Conservation (phyloP, 2,113 vertebrate genomes). For the Sminthopsis crassicaudata region DNA sequence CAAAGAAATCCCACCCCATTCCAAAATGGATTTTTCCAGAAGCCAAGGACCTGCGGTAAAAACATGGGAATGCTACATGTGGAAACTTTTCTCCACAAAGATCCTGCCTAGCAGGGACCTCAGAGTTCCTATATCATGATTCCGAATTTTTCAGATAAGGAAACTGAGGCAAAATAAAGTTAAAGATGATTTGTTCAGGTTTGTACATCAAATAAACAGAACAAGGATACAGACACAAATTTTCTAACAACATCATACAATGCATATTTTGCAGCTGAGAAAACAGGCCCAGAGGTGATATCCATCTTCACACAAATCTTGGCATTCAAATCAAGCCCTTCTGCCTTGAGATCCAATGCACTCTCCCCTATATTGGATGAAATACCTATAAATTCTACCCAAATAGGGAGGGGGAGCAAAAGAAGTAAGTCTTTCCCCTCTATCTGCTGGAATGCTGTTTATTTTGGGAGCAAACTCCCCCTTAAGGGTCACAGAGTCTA, state of each 20-base stretch:
- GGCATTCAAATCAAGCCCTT: neutral
- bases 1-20: rapidly evolving
- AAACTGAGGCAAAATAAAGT: neutral
- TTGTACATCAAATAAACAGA: neutral
- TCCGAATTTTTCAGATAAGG: neutral
- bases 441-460: neutral
- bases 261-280: neutral
- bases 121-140: neutral
- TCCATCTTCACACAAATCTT: neutral
- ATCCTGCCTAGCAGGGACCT: neutral
- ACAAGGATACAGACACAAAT: neutral
- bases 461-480: neutral
- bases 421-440: neutral
- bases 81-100: neutral
- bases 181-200: neutral
- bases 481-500: neutral
- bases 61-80: neutral
- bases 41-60: neutral
- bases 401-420: neutral
- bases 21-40: neutral
- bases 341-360: neutral
- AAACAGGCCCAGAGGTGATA: neutral
- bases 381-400: neutral
- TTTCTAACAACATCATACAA: neutral
- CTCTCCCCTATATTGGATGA: neutral